These are phyloP conservation scores for Archivesica marissinica DNA, from an alignment of 1,140 invertebrate genomes.

Conservation along the genomic window DNA sequence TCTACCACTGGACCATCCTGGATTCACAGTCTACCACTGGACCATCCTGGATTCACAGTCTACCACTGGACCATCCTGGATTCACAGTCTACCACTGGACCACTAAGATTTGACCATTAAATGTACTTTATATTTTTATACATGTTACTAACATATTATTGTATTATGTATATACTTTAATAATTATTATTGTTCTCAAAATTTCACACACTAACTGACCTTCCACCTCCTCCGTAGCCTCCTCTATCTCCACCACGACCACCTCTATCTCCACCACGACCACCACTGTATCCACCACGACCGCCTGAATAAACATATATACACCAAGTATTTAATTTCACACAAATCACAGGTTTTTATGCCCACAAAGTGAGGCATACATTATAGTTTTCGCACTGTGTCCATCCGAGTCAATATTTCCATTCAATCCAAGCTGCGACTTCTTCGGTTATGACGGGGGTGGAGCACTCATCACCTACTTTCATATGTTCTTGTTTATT, in stretches of 20 bases:
- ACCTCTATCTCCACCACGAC: constrained; percentile 25
- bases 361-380: neutral
- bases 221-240: constrained; percentile 20
- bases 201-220: neutral
- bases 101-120: neutral
- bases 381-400: neutral
- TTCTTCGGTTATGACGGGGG: neutral
- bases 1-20: no score
- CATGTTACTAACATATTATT: neutral
- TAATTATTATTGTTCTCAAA: neutral
- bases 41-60: no score
- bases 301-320: neutral
- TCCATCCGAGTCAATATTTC: neutral
- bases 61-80: neutral
- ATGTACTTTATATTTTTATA: no score
- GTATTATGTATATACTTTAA: neutral
- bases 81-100: neutral
- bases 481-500: neutral
- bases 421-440: neutral
- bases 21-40: no score
- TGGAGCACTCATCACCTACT: neutral
- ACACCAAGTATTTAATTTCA: neutral
- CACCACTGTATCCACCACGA: constrained; percentile 24
- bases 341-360: neutral
- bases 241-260: constrained; percentile 27